These are phyloP conservation scores for Acleris holmiana DNA, from an alignment of 2,888 invertebrate genomes.

Conservation along the genomic window DNA sequence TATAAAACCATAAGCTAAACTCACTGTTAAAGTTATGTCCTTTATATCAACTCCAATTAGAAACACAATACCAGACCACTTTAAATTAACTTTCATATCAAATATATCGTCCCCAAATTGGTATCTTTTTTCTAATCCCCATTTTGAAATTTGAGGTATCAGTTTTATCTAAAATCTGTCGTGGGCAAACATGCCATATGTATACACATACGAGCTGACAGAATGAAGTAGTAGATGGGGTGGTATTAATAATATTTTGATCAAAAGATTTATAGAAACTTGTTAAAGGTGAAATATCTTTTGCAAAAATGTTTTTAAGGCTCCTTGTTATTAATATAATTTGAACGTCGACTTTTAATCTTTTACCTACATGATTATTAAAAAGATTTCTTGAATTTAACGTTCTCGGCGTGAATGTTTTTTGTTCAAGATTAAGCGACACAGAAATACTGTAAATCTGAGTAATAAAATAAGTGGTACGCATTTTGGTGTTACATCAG, in stretches of 20 bases:
- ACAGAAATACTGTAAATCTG: too few species aligned
- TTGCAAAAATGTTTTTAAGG: too few species aligned
- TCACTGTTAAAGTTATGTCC: constrained; percentile 3
- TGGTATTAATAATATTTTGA: constrained; percentile 4
- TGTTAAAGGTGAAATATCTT: too few species aligned
- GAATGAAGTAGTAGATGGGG: constrained; percentile 37
- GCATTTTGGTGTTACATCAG: too few species aligned
- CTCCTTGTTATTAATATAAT: too few species aligned
- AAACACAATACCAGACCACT: constrained; percentile 49
- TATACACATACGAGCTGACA: constrained; percentile 43
- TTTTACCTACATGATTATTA: too few species aligned
- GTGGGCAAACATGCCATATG: constrained; percentile 62
- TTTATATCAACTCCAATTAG: constrained; percentile 46
- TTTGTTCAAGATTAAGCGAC: too few species aligned
- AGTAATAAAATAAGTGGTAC: too few species aligned
- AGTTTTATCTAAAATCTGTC: constrained; percentile 64
- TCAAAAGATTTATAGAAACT: not conserved
- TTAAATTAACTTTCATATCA: constrained; percentile 42
- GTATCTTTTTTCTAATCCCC: constrained; percentile 66
- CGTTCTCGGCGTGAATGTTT: too few species aligned
- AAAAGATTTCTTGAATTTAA: too few species aligned
- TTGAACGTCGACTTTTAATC: too few species aligned
- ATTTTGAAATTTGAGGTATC: constrained; percentile 60
- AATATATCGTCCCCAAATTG: constrained; percentile 58
- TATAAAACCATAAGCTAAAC: too few species aligned